phyloP scores from a whole-genome alignment of 2,797 vertebrate species.

The Perodicticus potto region DNA sequence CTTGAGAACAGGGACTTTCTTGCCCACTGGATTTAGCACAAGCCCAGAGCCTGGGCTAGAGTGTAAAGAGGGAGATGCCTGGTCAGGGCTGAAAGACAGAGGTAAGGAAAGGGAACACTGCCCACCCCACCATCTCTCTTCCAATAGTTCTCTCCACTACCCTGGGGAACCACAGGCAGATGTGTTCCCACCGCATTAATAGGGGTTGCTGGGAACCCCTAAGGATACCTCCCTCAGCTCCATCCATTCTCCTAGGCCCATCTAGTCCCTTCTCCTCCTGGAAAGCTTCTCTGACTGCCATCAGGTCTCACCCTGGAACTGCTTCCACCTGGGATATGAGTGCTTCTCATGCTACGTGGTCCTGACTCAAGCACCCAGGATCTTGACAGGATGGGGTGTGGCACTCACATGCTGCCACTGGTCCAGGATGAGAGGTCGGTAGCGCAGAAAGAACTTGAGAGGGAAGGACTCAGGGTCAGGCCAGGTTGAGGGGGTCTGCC shows the following conservation, averaged over 20 bases:
- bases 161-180: neutral
- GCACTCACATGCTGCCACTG: slow-evolving; percentile 98
- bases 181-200: neutral
- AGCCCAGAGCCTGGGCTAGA: neutral
- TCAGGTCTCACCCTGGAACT: neutral
- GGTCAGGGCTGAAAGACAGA: neutral
- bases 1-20: neutral
- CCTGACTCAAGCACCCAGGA: neutral
- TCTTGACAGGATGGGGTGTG: neutral
- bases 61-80: neutral
- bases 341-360: neutral
- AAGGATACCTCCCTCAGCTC: neutral
- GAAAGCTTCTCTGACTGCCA: neutral
- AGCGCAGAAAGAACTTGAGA: slow-evolving; percentile 97
- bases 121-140: neutral
- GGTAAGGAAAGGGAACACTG: neutral
- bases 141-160: neutral
- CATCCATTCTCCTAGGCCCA: neutral
- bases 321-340: neutral
- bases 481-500: slow-evolving; percentile 97
- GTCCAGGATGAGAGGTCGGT: slow-evolving; percentile 97
- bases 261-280: neutral
- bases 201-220: neutral
- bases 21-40: neutral
- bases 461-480: slow-evolving; percentile 97